Base-by-base conservation (phyloP, 2,113 vertebrate species). In the Amia ocellicauda region DNA sequence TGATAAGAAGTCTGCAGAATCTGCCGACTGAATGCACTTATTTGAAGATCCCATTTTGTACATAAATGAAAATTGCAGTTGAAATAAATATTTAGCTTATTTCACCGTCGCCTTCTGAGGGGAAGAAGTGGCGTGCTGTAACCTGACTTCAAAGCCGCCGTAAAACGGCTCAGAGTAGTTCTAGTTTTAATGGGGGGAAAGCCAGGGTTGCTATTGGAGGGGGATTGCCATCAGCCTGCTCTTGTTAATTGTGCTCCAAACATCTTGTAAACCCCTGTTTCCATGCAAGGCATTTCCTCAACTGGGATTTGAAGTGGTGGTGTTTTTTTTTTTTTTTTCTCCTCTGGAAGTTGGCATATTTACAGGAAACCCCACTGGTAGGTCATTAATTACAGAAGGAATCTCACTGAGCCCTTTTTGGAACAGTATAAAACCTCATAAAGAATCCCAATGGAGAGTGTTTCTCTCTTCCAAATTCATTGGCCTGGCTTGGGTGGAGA, bases 351-450 rank as follows among this genome's bases (percentile, higher is more conserved):
- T 31, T 22, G 40, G 19, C 31, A 16, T 20, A 5, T 17, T 9
- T 28, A 41, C 16, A 31, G 5, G 56, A 58, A 58, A 58, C 27
- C 31, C 10, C 2, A 40, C 54, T 19, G 17, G 29, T 17, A 1
- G 13, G 17, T 58, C 11, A 11, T 40, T 58, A 58, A 58, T 58
- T 58, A 58, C 31, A 47, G 14, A n/a, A 47, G 43, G 43, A 47
- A 47, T 47, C 17, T 47, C 3, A 17, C 43, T 47, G 13, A 17
- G 16, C 43, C 13, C 40, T 1, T 47, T 47, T 14, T 47, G 17
- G 43, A 47, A 47, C 3, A 4, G 17, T 10, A 47, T 4, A 47
- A 47, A 16, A 16, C 14, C 17, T 47, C 16, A 47, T 16, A n/a
- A 47, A 47, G 43, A 36, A 10, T n/a, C n/a, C 31, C 11, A 36